Evolutionary conservation across 2,113 vertebrate species (phyloP), one percentile per base, ranked within the genome.

Genomic region (Dipodomys stephensi): DNA sequence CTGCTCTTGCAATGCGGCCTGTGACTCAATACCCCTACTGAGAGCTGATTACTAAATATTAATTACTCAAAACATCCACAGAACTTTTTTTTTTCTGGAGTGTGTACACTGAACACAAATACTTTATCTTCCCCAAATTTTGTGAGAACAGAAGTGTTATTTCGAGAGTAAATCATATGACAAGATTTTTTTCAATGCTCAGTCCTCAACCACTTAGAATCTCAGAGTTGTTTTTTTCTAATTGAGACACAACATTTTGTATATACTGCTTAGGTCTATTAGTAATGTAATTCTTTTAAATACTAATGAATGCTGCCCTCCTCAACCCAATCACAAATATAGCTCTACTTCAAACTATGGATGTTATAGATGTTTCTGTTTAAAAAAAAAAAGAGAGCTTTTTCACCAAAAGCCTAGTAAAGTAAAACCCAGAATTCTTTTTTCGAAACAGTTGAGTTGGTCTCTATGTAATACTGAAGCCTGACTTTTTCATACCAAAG

Each of bases 401-500:
- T 68, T 87, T 90, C 39, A 69, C 39, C 39, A 39, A 32, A 62
- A 74, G 62, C 15, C 67, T 78, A 46, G 74, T 4, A 39, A 91
- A 57, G 8, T 77, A 81, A 82, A 4, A 25, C 44, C 11, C 65
- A 72, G 83, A 73, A 2, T 60, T 94, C 9, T 12, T 64, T 91
- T n/a, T 79, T 94, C n/a, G 69, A n/a, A 65, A 87, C 76, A 39
- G 85, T 60, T 30, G 27, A 80, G 30, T 35, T 80, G 86, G 46
- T 72, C 49, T 90, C 92, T 95, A 69, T 76, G 2, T 67, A n/a
- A 86, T 87, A 64, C 0, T 1, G 80, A 92, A 32, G 3, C 11
- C 60, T 93, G 35, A 72, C 68, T 96, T 97, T 96, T 97, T 93
- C 86, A 92, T 87, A 30, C 78, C 95, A 65, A 93, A 96, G 93